Conservation (phyloP, 1,140 invertebrate species). For the Cydia amplana region DNA sequence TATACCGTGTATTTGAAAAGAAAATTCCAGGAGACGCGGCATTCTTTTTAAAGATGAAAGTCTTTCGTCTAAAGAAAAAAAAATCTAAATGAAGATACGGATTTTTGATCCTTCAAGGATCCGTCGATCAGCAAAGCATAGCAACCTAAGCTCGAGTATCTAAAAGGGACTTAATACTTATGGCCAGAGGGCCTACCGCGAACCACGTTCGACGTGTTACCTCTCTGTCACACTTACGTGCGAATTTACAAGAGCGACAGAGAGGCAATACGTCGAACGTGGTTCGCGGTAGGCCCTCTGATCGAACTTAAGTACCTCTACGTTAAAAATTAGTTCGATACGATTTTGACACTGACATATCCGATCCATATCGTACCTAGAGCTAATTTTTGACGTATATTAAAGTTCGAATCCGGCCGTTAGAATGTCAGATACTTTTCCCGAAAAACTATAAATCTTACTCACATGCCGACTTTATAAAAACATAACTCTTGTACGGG, state of each 20-base stretch:
- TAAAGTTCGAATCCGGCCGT: too few species aligned
- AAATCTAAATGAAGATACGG: background rate
- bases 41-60: background rate
- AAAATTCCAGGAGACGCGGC: background rate
- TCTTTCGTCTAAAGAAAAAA: background rate
- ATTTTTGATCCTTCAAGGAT: background rate
- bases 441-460: constrained; percentile 4
- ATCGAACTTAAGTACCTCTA: too few species aligned
- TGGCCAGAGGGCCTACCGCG: too few species aligned
- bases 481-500: constrained; percentile 8
- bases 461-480: background rate
- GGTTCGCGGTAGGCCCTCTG: too few species aligned
- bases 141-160: constrained; percentile 19
- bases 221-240: too few species aligned
- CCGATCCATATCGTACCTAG: too few species aligned
- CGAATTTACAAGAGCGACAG: too few species aligned
- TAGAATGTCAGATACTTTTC: constrained; percentile 10
- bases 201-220: too few species aligned
- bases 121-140: background rate
- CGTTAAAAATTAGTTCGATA: too few species aligned
- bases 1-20: constrained; percentile 9
- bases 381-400: too few species aligned
- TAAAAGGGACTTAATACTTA: background rate
- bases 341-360: too few species aligned
- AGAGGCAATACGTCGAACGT: too few species aligned